Evolutionary conservation across 2,888 invertebrate genomes (phyloP).

Genomic region (Augochlorella aurata): DNA sequence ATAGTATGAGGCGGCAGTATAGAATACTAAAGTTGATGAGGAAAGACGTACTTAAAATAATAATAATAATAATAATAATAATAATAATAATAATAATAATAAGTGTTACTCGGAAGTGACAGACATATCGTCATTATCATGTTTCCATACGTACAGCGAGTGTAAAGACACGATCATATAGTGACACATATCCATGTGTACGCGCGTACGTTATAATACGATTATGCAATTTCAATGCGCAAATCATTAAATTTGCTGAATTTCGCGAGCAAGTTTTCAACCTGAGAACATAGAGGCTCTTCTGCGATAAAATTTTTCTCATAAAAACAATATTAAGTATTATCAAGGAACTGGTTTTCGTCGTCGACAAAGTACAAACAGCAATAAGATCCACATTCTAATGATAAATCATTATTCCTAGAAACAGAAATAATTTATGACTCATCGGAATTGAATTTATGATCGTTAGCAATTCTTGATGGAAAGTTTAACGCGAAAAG

Average conservation of each 20-base stretch:
- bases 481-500: no score
- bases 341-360: no score
- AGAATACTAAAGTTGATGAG: conserved; percentile 14
- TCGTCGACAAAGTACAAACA: no score
- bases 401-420: neutral
- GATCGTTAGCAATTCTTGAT: no score
- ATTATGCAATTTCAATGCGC: neutral
- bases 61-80: no score
- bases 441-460: neutral
- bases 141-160: conserved; percentile 18
- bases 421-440: neutral
- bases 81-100: no score
- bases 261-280: no score
- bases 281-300: no score
- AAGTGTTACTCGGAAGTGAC: conserved; percentile 37
- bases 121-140: conserved; percentile 56
- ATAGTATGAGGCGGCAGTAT: neutral
- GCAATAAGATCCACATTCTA: neutral
- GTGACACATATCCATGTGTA: conserved; percentile 7
- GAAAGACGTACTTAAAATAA: neutral
- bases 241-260: no score
- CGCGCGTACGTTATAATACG: conserved; percentile 19
- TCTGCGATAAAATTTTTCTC: no score
- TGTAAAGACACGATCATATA: neutral
- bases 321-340: no score